Evolutionary conservation across 2,797 vertebrate genomes (phyloP).

Genomic region (Acanthurus leucopareius): DNA sequence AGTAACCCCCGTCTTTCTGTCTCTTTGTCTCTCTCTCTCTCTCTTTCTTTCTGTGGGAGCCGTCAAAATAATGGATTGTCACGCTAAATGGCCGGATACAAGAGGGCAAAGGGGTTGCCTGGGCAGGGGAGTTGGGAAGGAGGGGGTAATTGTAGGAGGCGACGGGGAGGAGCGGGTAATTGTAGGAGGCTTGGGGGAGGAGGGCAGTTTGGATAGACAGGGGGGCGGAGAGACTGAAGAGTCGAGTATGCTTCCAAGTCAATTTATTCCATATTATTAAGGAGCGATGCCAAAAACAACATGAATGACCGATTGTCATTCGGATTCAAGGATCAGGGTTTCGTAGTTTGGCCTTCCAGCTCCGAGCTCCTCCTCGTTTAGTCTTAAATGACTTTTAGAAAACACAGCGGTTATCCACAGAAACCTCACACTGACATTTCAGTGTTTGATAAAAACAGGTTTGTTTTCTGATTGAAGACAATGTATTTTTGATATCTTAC

Average conservation of each 20-base stretch:
- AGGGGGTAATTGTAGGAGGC: constrained; percentile 73
- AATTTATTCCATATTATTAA: constrained; percentile 78
- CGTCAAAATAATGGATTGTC: constrained; percentile 83
- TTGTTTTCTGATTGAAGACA: constrained; percentile 22
- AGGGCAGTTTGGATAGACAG: constrained; percentile 59
- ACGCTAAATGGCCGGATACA: constrained; percentile 81
- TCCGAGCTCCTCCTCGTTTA: constrained; percentile 20
- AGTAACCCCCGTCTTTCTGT: constrained; percentile 54
- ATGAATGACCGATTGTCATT: constrained; percentile 51
- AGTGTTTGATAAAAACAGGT: constrained; percentile 14
- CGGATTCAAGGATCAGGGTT: constrained; percentile 49
- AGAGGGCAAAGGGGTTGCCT: constrained; percentile 75
- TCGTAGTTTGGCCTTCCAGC: constrained; percentile 41
- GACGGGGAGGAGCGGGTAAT: constrained; percentile 9
- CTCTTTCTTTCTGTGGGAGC: constrained; percentile 69
- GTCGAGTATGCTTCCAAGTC: constrained; percentile 67
- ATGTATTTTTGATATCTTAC: constrained; percentile 44
- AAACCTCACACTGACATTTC: constrained; percentile 39
- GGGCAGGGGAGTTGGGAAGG: constrained; percentile 50
- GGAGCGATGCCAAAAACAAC: constrained; percentile 61
- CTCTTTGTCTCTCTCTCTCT: constrained; percentile 42
- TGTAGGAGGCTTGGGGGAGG: constrained; percentile 51
- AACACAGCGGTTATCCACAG: constrained; percentile 32
- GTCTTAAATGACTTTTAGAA: constrained; percentile 24
- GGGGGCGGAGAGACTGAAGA: constrained; percentile 63